phyloP scores from a whole-genome alignment of 2,113 vertebrate species.

The Sisor rabdophorus region DNA sequence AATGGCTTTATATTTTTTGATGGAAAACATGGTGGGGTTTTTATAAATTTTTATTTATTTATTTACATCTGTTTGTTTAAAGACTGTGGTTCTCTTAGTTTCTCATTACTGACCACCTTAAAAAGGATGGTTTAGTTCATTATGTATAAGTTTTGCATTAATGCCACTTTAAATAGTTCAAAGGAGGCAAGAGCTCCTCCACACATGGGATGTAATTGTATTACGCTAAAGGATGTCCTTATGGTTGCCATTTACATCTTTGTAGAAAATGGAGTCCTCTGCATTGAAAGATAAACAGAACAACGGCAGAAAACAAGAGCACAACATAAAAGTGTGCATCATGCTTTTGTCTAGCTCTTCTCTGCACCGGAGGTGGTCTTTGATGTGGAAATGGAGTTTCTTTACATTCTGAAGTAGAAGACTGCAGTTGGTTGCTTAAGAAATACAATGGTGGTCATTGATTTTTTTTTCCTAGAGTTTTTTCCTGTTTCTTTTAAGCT shows the following conservation, averaged over 20 bases:
- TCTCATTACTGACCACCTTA: conserved; percentile 50
- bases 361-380: conserved; percentile 76
- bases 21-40: conserved; percentile 25
- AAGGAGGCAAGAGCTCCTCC: conserved; percentile 70
- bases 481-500: not conserved
- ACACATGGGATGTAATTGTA: conserved; percentile 71
- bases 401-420: conserved; percentile 77
- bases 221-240: conserved; percentile 75
- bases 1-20: conserved; percentile 22
- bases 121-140: conserved; percentile 73
- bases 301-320: conserved; percentile 63
- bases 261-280: conserved; percentile 84
- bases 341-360: conserved; percentile 64
- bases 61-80: conserved; percentile 39
- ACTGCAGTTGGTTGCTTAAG: conserved; percentile 71
- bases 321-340: conserved; percentile 86
- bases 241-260: conserved; percentile 80
- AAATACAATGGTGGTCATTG: conserved; percentile 28
- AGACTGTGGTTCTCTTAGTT: conserved; percentile 52
- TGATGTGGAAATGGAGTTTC: conserved; percentile 90
- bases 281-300: conserved; percentile 75
- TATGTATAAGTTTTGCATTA: conserved; percentile 77
- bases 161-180: conserved; percentile 81
- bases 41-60: no score
- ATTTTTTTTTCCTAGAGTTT: conserved; percentile 7